Base-by-base conservation (phyloP, 2,797 vertebrate species). In the Mastacembelus armatus region DNA sequence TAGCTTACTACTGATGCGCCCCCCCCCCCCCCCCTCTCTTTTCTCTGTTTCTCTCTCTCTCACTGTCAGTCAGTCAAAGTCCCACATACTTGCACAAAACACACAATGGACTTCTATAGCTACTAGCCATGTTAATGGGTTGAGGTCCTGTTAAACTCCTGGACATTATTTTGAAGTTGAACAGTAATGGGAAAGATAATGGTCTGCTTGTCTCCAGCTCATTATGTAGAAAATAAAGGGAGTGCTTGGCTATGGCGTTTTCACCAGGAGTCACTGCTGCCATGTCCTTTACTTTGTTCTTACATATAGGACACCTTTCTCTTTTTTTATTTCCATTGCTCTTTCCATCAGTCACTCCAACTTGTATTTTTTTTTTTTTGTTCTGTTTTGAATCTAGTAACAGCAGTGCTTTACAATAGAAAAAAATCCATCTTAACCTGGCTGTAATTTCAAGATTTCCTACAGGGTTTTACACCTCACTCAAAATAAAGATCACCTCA, bases 51-150 rank as follows among this genome's bases (percentile, higher is more conserved):
- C 12, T 52, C 43, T 67, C 52, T 74, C 61, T 66, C 65, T 71
- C 63, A 12, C 49, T 67, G 55, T 78, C 71, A 42, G 47, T 81
- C 67, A 50, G 63, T 52, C 24, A 77, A 30, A 54, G 43, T 51
- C 77, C 54, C 56, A 21, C n/a, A 40, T 49, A 54, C 60, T 45
- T 60, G 47, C 72, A 83, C 77, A 73, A n/a, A 70, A 78, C 73
- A 80, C 77, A 64, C 51, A 48, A 39, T 51, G 55, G 81, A 66
- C 77, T 61, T 72, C 44, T 75, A 32, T 35, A 68, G 70, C 77
- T 64, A 80, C 88, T 76, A 88, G 84, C 78, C 72, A 52, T 71
- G 77, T 60, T 89, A 90, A 90, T 88, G 77, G 75, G 57, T 80
- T 63, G 52, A 42, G 50, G 82, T 76, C 77, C 66, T 10, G 52